These are phyloP conservation scores for Parazoanthus swiftii DNA, from an alignment of 92 coral and sea anemone genomes.

Conservation along the genomic window DNA sequence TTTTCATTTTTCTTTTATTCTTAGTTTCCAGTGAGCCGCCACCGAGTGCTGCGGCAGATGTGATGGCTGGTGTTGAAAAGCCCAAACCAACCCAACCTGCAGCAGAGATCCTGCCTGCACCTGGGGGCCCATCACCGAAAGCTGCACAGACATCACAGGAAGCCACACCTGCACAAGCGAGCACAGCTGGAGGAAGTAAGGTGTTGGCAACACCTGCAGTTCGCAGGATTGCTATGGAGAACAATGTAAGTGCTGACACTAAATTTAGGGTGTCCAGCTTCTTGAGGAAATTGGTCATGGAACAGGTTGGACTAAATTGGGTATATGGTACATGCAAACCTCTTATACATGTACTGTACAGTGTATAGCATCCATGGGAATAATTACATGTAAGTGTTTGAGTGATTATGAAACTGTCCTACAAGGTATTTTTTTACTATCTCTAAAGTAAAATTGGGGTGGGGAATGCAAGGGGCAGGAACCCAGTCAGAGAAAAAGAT, in stretches of 20 bases:
- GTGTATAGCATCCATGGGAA: too few species aligned
- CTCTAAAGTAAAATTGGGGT: too few species aligned
- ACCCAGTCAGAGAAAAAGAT: too few species aligned
- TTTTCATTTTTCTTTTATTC: not conserved
- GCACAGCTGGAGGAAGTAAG: slow-evolving; percentile 42
- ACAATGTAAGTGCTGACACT: slow-evolving; percentile 58
- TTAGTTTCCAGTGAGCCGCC: slow-evolving; percentile 53
- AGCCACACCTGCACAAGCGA: not conserved
- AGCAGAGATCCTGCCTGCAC: slow-evolving; percentile 76
- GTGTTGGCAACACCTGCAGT: slow-evolving; percentile 95
- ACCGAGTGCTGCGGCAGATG: slow-evolving; percentile 88
- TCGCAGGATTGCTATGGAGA: slow-evolving; percentile 87
- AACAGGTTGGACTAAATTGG: too few species aligned
- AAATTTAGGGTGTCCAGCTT: too few species aligned
- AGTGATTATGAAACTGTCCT: too few species aligned
- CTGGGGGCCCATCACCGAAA: slow-evolving; percentile 43
- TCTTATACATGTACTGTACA: too few species aligned
- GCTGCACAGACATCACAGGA: slow-evolving; percentile 30
- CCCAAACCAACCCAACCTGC: slow-evolving; percentile 83
- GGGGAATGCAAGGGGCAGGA: too few species aligned
- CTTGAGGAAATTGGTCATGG: too few species aligned
- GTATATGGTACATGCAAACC: not conserved
- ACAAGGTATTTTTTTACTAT: too few species aligned
- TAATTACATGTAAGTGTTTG: too few species aligned
- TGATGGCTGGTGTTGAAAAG: slow-evolving; percentile 83